phyloP scores from a whole-genome alignment of 2,888 invertebrate species.

The Acanthosepion pharaonis region DNA sequence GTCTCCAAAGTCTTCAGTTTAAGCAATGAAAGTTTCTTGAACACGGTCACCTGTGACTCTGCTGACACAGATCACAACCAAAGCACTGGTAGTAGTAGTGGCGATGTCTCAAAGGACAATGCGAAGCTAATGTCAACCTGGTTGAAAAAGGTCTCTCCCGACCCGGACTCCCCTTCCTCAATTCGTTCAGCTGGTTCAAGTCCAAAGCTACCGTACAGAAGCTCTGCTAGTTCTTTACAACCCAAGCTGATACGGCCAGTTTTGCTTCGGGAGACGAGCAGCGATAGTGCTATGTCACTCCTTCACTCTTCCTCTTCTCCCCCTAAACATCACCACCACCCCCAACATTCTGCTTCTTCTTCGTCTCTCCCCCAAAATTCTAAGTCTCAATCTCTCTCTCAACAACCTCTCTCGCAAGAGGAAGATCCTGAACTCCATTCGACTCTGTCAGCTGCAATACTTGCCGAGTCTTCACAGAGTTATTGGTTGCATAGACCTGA shows the following conservation, averaged over 20 bases:
- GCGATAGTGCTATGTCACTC: neutral
- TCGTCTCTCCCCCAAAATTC: neutral
- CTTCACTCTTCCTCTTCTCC: neutral
- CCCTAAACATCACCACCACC: neutral
- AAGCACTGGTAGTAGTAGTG: slow-evolving; percentile 39
- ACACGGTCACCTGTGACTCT: slow-evolving; percentile 6
- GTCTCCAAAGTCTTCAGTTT: slow-evolving; percentile 18
- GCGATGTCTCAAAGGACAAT: neutral
- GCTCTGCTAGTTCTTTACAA: neutral
- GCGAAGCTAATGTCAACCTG: neutral
- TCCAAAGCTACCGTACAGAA: neutral
- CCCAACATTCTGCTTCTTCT: neutral
- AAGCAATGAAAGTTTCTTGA: slow-evolving; percentile 42
- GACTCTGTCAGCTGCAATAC: slow-evolving; percentile 33
- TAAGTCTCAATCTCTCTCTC: neutral
- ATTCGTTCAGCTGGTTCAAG: slow-evolving; percentile 38
- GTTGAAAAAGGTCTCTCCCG: slow-evolving; percentile 40
- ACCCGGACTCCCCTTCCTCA: neutral
- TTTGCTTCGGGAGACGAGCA: neutral
- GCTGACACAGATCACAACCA: slow-evolving; percentile 1
- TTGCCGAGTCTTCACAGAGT: slow-evolving; percentile 37
- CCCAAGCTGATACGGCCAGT: neutral
- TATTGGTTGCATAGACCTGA: slow-evolving; percentile 36
- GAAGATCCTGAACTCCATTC: slow-evolving; percentile 37
- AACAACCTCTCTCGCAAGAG: neutral